Evolutionary conservation across 2,888 invertebrate species (phyloP).

Genomic region (Habroteleia sp.): DNA sequence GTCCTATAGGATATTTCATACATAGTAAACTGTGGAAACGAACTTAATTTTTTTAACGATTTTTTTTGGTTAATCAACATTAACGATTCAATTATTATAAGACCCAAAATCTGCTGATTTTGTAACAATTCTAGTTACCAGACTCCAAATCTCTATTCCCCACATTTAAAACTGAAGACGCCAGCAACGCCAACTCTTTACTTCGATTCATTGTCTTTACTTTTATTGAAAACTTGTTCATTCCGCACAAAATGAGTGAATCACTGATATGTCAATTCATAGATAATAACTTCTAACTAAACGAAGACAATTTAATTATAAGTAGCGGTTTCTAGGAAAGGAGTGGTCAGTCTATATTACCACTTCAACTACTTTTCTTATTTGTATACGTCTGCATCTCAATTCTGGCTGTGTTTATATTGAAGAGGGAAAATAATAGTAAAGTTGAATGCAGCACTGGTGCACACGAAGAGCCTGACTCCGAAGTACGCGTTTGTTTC

Average conservation of each 20-base stretch:
- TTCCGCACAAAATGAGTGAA: neutral
- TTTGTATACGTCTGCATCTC: slow-evolving; percentile 35
- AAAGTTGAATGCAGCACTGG: slow-evolving; percentile 22
- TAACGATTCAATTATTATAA: too few species aligned
- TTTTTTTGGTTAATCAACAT: too few species aligned
- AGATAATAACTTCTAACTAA: slow-evolving; percentile 5
- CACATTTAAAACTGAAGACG: too few species aligned
- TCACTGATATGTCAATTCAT: slow-evolving; percentile 12
- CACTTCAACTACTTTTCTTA: slow-evolving; percentile 42
- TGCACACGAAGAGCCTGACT: slow-evolving; percentile 12
- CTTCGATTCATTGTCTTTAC: too few species aligned
- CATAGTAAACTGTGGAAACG: too few species aligned
- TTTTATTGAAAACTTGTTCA: too few species aligned
- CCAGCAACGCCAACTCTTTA: too few species aligned
- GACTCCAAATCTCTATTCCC: too few species aligned
- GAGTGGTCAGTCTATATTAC: slow-evolving; percentile 29
- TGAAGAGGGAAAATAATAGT: slow-evolving; percentile 43
- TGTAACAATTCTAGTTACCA: too few species aligned
- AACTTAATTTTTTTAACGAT: too few species aligned
- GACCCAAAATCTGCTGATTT: too few species aligned
- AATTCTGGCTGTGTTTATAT: slow-evolving; percentile 35
- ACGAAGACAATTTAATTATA: slow-evolving; percentile 39
- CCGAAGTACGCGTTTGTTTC: slow-evolving; percentile 47
- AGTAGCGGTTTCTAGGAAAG: slow-evolving; percentile 35
- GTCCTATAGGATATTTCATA: too few species aligned